Evolutionary conservation across 2,113 vertebrate species (phyloP).

Genomic region (Esox niger): DNA sequence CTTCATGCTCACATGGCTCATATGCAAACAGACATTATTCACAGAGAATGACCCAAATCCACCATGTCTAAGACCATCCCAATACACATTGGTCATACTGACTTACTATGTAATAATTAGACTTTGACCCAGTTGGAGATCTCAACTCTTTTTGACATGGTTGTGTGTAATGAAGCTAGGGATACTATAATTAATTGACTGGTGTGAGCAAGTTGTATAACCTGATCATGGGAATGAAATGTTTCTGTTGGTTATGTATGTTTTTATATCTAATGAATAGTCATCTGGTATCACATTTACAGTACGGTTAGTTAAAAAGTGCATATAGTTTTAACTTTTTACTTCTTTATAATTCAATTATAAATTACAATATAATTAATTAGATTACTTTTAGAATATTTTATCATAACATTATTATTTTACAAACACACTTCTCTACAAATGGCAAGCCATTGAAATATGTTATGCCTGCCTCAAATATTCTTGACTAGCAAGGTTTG

Average conservation of each 20-base stretch:
- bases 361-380: too few species aligned
- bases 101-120: conserved; percentile 62
- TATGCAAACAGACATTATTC: conserved; percentile 67
- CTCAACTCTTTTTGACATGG: conserved; percentile 6
- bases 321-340: too few species aligned
- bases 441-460: too few species aligned
- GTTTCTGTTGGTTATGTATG: background rate
- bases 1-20: conserved; percentile 65
- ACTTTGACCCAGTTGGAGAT: conserved; percentile 56
- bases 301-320: too few species aligned
- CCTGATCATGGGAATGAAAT: background rate
- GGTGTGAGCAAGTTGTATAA: background rate
- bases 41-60: conserved; percentile 67
- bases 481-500: too few species aligned
- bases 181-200: background rate
- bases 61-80: conserved; percentile 64
- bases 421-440: too few species aligned
- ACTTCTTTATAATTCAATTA: too few species aligned
- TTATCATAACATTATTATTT: too few species aligned
- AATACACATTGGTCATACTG: conserved; percentile 48
- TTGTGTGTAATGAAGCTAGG: conserved; percentile 29
- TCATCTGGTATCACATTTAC: background rate
- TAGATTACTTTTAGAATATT: too few species aligned
- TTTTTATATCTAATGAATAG: background rate
- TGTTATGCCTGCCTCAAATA: too few species aligned